Evolutionary conservation across 2,797 vertebrate genomes (phyloP).

Genomic region (Sebastes steindachneri): DNA sequence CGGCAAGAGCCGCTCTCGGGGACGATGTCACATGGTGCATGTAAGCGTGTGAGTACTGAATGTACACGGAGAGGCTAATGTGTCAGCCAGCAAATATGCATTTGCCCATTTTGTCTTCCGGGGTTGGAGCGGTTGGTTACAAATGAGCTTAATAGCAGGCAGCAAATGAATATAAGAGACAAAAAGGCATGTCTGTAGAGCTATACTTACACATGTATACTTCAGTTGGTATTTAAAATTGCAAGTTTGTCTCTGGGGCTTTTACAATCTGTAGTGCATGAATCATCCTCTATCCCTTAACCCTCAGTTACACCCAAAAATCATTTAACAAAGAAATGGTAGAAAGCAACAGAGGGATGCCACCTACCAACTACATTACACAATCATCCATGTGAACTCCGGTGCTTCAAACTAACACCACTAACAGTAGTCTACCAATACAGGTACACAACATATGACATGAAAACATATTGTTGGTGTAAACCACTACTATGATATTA

Average conservation of each 20-base stretch:
- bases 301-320: neutral
- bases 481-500: neutral
- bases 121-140: neutral
- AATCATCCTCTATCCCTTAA: neutral
- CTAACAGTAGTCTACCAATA: neutral
- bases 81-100: slow-evolving; percentile 38
- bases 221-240: neutral
- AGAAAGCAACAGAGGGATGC: neutral
- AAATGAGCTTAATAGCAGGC: slow-evolving; percentile 13
- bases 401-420: neutral
- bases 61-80: slow-evolving; percentile 29
- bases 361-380: neutral
- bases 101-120: slow-evolving; percentile 21
- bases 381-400: neutral
- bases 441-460: neutral
- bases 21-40: slow-evolving; percentile 46
- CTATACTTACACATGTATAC: neutral
- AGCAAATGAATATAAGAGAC: neutral
- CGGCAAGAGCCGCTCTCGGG: slow-evolving; percentile 47
- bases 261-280: neutral
- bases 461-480: too few relatives aligned
- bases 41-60: slow-evolving; percentile 42
- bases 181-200: neutral
- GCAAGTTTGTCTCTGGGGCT: neutral
- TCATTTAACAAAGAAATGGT: neutral